Conservation (phyloP, 2,888 invertebrate species). For the Abrostola tripartita region DNA sequence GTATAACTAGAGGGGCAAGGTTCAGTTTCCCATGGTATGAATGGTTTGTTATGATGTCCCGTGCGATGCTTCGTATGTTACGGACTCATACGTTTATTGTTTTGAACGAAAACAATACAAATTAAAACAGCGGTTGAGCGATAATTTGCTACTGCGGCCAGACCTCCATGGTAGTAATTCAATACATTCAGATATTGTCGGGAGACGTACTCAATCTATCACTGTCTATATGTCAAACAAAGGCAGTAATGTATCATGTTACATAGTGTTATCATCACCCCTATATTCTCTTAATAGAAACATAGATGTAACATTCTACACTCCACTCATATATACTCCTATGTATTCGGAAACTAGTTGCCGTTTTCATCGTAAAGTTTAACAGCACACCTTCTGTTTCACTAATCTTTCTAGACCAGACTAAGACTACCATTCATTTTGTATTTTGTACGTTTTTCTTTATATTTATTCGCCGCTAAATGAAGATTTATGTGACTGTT, state of each 20-base stretch:
- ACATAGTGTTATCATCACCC: no score
- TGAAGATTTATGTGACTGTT: slow-evolving; percentile 37
- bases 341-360: no score
- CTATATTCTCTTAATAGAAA: no score
- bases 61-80: slow-evolving; percentile 20
- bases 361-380: no score
- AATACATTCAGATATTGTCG: background rate
- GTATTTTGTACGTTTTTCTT: no score
- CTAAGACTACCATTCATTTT: no score
- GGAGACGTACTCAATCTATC: background rate
- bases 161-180: slow-evolving; percentile 13
- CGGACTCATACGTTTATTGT: slow-evolving; percentile 54
- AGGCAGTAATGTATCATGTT: background rate
- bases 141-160: slow-evolving; percentile 14
- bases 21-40: slow-evolving; percentile 8
- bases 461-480: slow-evolving; percentile 5
- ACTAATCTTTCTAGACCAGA: no score
- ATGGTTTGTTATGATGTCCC: slow-evolving; percentile 36
- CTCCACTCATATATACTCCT: no score
- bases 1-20: background rate
- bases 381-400: no score
- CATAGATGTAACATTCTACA: no score
- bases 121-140: slow-evolving; percentile 57
- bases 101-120: slow-evolving; percentile 65
- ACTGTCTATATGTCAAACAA: background rate